Conservation (phyloP, 2,797 vertebrate species). For the Aulostomus chinensis region DNA sequence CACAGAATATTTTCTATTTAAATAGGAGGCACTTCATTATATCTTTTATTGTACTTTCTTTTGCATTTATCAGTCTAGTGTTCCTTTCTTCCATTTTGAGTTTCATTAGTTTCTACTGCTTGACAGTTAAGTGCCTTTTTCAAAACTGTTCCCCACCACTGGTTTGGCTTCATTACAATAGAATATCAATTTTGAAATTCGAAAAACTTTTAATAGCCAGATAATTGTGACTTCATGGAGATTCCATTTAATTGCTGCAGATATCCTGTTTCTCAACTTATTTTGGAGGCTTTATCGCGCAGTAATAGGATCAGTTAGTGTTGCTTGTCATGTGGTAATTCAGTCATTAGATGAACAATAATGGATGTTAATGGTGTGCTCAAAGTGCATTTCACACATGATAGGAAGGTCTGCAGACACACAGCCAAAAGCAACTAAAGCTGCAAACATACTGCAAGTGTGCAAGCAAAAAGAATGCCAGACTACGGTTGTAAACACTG, state of each 20-base stretch:
- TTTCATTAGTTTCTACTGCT: conserved; percentile 97
- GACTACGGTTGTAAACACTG: not conserved
- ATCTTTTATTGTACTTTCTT: conserved; percentile 99
- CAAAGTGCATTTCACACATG: conserved; percentile 61
- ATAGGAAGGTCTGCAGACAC: conserved; percentile 36
- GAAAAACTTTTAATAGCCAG: conserved; percentile 78
- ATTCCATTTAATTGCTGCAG: conserved; percentile 68
- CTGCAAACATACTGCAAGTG: conserved; percentile 2
- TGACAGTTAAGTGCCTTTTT: conserved; percentile 85
- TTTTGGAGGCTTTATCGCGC: conserved; percentile 37
- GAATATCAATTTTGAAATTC: conserved; percentile 82
- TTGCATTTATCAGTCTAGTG: conserved; percentile 97
- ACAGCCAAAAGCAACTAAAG: conserved; percentile 30
- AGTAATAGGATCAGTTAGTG: conserved; percentile 51
- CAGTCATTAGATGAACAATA: conserved; percentile 50
- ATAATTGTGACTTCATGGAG: conserved; percentile 75
- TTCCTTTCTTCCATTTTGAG: conserved; percentile 98
- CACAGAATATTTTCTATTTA: conserved; percentile 99
- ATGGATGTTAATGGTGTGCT: conserved; percentile 49
- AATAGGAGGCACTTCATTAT: conserved; percentile 99
- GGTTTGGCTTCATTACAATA: conserved; percentile 79
- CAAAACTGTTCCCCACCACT: conserved; percentile 84
- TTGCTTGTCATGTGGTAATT: conserved; percentile 39
- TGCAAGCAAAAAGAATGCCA: conserved; percentile 7
- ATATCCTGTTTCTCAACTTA: conserved; percentile 58